A percentile compares a stretch with the other conserved stretches of the same genome.
Conservation (phyloP, 2,113 vertebrate genomes). For the Cariama cristata region DNA sequence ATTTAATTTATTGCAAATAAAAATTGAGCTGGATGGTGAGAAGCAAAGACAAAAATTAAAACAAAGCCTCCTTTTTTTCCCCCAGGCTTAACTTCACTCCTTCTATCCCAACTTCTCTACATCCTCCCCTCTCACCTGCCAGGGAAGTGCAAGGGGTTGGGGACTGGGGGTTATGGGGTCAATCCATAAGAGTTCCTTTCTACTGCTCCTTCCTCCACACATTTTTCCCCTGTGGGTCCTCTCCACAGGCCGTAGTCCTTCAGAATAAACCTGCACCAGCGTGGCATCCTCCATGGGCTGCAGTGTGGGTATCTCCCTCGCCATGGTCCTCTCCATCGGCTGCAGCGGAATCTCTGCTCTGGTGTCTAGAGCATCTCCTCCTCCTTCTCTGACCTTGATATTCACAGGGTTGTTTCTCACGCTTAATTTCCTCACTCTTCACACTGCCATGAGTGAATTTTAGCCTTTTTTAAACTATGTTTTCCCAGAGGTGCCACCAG, state of each 20-base stretch:
- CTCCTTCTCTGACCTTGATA: background rate
- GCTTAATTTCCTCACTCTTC: background rate
- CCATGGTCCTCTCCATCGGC: background rate
- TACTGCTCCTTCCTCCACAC: background rate
- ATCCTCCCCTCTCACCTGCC: rapidly evolving
- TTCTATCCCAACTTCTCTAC: background rate
- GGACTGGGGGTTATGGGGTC: background rate
- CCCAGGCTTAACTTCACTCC: background rate
- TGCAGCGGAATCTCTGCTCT: background rate
- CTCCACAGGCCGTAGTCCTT: background rate
- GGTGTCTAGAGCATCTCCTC: background rate
- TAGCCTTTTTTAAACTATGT: background rate
- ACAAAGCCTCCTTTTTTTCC: background rate
- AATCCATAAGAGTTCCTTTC: background rate
- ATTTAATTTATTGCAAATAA: background rate
- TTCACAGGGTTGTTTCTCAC: background rate
- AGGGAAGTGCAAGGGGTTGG: background rate
- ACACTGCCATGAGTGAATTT: background rate
- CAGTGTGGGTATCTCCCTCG: background rate
- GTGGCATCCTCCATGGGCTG: background rate
- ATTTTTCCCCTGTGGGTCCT: background rate
- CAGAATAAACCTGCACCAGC: background rate
- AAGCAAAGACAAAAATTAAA: background rate
- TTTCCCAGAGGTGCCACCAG: background rate
- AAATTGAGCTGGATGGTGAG: background rate